These are phyloP conservation scores for Ceratina calcarata DNA, from an alignment of 1,140 invertebrate genomes.

Conservation along the genomic window DNA sequence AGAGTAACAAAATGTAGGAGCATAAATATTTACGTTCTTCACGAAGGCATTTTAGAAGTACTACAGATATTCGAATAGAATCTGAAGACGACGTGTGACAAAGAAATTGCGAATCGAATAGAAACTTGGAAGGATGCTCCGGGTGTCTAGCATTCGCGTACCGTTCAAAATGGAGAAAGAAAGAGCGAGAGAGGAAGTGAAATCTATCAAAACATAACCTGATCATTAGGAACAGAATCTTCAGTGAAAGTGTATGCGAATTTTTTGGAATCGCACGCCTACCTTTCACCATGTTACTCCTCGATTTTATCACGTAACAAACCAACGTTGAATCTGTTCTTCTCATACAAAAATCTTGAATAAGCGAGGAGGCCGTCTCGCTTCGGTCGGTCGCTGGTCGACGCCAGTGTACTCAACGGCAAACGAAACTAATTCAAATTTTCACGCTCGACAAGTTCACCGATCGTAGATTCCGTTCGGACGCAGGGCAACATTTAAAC, in stretches of 20 bases:
- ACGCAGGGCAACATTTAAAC: not conserved
- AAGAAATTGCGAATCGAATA: not conserved
- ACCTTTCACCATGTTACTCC: constrained; percentile 53
- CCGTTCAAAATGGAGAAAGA: constrained; percentile 56
- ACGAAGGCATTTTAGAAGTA: not conserved
- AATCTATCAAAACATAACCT: constrained; percentile 64
- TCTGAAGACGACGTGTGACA: not conserved
- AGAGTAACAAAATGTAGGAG: not conserved
- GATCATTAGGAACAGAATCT: constrained; percentile 2
- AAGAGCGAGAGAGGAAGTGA: constrained; percentile 34
- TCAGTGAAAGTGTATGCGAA: constrained; percentile 44
- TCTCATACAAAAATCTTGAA: constrained; percentile 45
- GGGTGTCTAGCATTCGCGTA: constrained; percentile 10
- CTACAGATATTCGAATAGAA: too few species aligned
- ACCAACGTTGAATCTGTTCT: constrained; percentile 8
- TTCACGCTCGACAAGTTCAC: not conserved
- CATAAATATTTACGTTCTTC: too few species aligned
- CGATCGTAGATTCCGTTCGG: not conserved
- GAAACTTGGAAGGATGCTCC: not conserved
- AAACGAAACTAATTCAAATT: constrained; percentile 30
- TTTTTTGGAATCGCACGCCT: constrained; percentile 12
- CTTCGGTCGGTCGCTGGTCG: not conserved
- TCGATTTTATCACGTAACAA: not conserved
- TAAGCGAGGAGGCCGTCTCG: not conserved
- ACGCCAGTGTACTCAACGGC: not conserved